Base-by-base conservation (phyloP, 30 jellyfish, hydroid and myxozoan species). In the Rhopilema esculentum region DNA sequence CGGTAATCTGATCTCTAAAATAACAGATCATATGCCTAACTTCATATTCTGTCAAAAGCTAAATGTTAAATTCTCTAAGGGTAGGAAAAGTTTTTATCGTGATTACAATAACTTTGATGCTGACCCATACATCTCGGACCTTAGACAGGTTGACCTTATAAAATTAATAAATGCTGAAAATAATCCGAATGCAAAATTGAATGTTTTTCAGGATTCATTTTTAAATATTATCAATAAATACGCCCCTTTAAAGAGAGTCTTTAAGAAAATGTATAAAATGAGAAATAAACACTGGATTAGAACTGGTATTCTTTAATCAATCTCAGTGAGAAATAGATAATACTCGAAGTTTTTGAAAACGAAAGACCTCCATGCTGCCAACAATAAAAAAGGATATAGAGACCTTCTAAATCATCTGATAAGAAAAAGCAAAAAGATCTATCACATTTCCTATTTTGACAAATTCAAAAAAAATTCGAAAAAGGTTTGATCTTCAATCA, bases 1-100 rank as follows among this genome's bases (percentile, higher is more conserved):
- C 20, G 80, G 80, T 20, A 69, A 69, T 69, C 20, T 69, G 20
- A 28, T 20, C 9, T 7, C 53, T 27, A 15, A 15, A 28, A 69
- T 69, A 4, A 1, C 80, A 23, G 80, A 69, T 69, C 80, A 69
- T 69, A 15, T 69, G 80, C 80, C 80, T 28, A 69, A 69, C 53
- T 69, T 69, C 51, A 69, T 69, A 2, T 63, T 63, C 17, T 63
- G 73, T 63, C 27, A 63, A 2, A 63, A 25, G 8, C 7, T 63
- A 19, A 57, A 69, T 7, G 49, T 24, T 1, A 69, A 7, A 15
- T 15, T 29, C 7, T 1, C 57, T 1, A 69, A 69, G 51, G 53
- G 16, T 28, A 7, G 1, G 7, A 69, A 20, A 69, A 20, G 80
- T 23, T 69, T 69, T 29, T 69, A 23, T 24, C 80, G 80, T 28